These are phyloP conservation scores for Eonycteris spelaea DNA, from an alignment of 2,113 vertebrate species.

Conservation along the genomic window DNA sequence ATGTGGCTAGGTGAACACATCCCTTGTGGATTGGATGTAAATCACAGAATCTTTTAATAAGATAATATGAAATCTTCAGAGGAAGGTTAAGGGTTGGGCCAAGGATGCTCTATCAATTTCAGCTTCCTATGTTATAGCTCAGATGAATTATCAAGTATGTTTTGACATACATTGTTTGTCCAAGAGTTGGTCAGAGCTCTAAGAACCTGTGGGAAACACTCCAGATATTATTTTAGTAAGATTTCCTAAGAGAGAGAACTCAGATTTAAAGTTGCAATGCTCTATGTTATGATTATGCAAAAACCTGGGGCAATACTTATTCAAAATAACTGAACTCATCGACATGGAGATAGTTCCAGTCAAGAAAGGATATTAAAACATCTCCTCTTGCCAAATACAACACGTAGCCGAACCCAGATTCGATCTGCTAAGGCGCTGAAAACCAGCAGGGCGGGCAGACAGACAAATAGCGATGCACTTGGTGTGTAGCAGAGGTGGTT, in stretches of 20 bases:
- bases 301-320: constrained; percentile 54
- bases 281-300: constrained; percentile 8
- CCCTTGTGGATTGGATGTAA: neutral
- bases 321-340: constrained; percentile 57
- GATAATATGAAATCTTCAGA: neutral
- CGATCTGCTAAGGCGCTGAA: constrained; percentile 33
- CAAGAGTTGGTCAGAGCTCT: constrained; percentile 2
- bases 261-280: constrained; percentile 40
- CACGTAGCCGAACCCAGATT: constrained; percentile 12
- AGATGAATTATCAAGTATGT: neutral
- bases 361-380: constrained; percentile 60
- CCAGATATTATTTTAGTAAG: constrained; percentile 26
- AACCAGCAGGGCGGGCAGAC: constrained; percentile 36
- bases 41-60: neutral
- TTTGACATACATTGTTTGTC: constrained; percentile 7
- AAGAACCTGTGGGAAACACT: neutral
- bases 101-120: neutral
- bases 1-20: neutral
- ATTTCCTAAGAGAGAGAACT: constrained; percentile 37
- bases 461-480: neutral
- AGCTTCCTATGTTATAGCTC: neutral
- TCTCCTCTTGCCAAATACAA: constrained; percentile 52
- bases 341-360: constrained; percentile 35
- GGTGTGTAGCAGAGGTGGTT: neutral
- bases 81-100: neutral